A percentile compares a stretch with the other conserved stretches of the same genome.
These are phyloP conservation scores for Galago senegalensis DNA, from an alignment of 2,797 vertebrate species.

Conservation along the genomic window DNA sequence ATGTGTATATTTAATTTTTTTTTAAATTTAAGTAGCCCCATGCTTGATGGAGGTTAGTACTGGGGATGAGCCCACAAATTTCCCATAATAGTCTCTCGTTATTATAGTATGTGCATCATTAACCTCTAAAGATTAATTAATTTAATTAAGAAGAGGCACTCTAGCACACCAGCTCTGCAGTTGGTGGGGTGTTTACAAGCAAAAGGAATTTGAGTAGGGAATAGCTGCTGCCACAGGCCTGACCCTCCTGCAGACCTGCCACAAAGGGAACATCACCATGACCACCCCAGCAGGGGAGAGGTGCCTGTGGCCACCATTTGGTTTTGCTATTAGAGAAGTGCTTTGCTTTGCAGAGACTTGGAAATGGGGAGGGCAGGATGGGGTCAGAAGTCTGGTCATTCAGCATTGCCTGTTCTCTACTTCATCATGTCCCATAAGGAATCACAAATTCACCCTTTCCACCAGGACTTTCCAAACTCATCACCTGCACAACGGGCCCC, in stretches of 20 bases:
- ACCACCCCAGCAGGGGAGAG: not conserved
- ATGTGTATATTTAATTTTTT: too few relatives aligned
- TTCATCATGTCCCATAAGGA: not conserved
- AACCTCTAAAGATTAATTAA: conserved; percentile 37
- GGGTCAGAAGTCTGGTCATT: not conserved
- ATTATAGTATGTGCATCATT: not conserved
- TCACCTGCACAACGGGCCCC: not conserved
- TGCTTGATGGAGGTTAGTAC: not conserved
- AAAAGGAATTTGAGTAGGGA: not conserved
- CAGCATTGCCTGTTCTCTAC: not conserved
- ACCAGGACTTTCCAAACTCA: not conserved
- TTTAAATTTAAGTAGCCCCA: not conserved
- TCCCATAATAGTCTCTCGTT: not conserved
- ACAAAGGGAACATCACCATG: not conserved
- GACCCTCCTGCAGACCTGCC: not conserved
- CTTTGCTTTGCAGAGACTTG: not conserved
- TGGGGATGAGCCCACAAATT: not conserved
- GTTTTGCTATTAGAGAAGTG: not conserved
- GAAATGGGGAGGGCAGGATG: not conserved
- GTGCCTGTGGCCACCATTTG: not conserved
- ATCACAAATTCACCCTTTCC: not conserved
- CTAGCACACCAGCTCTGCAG: not conserved
- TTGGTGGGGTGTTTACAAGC: not conserved
- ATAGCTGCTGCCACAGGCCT: not conserved
- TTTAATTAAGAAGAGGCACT: conserved; percentile 15